Evolutionary conservation across 2,888 invertebrate genomes (phyloP).

Genomic region (Pedicia rivosa): DNA sequence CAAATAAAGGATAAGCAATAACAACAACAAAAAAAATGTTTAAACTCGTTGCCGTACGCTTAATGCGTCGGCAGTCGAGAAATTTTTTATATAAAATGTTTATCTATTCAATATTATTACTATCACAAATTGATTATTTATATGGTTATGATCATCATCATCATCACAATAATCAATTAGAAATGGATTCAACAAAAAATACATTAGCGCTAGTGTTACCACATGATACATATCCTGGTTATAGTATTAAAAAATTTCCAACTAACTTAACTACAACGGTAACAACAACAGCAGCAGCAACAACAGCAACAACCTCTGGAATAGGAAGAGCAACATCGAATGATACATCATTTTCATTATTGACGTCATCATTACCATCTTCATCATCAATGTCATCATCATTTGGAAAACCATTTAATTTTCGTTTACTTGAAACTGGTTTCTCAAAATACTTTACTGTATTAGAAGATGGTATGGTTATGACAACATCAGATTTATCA

Average conservation of each 20-base stretch:
- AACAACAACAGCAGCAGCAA: background rate
- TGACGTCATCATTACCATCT: background rate
- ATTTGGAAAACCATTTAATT: constrained; percentile 42
- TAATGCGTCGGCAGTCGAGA: constrained; percentile 3
- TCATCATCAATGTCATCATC: background rate
- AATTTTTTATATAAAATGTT: background rate
- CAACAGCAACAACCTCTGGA: background rate
- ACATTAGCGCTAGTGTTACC: constrained; percentile 47
- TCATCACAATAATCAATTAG: too few species aligned
- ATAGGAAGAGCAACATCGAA: background rate
- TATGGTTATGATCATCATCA: too few species aligned
- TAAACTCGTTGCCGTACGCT: constrained; percentile 3
- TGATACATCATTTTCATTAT: background rate
- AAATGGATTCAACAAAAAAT: constrained; percentile 15
- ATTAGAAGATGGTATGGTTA: constrained; percentile 72
- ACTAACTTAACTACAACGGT: constrained; percentile 13
- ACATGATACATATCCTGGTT: constrained; percentile 80
- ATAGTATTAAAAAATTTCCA: constrained; percentile 66
- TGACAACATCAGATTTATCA: constrained; percentile 76
- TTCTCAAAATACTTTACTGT: constrained; percentile 76
- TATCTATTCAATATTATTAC: background rate
- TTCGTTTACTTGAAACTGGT: constrained; percentile 58
- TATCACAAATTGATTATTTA: too few species aligned
- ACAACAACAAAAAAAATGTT: too few species aligned
- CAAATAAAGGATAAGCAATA: too few species aligned